phyloP scores from a whole-genome alignment of 1,140 invertebrate species.

The Spodoptera frugiperda region DNA sequence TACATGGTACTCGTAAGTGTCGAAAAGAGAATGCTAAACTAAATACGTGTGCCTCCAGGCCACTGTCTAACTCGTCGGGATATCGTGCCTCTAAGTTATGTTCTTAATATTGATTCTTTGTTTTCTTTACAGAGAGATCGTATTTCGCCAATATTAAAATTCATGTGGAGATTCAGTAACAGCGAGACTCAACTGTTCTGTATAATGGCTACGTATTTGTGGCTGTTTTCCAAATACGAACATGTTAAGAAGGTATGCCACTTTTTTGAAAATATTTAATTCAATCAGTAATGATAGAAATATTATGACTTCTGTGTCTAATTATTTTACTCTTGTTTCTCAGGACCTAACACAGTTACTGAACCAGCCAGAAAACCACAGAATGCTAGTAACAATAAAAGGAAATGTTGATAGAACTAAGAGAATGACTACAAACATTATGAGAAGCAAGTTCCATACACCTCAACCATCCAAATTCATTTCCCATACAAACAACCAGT shows the following conservation, averaged over 20 bases:
- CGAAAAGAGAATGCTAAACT: no score
- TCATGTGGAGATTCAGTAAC: constrained; percentile 88
- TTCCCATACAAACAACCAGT: constrained; percentile 61
- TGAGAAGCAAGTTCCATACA: constrained; percentile 64
- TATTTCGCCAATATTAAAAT: constrained; percentile 80
- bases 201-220: constrained; percentile 88
- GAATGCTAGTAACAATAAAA: constrained; percentile 78
- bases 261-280: not conserved
- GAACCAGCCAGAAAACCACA: constrained; percentile 74
- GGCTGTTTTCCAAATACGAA: constrained; percentile 88
- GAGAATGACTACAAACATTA: constrained; percentile 70
- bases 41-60: no score
- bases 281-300: no score
- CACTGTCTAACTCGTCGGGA: no score
- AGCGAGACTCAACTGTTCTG: constrained; percentile 88
- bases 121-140: constrained; percentile 73
- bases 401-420: constrained; percentile 73
- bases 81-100: not conserved
- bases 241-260: constrained; percentile 80
- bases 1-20: no score
- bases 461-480: constrained; percentile 60
- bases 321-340: constrained; percentile 50
- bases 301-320: not conserved
- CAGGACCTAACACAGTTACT: constrained; percentile 78
- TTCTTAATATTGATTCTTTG: not conserved